These are phyloP conservation scores for Clepsis dumicolana DNA, from an alignment of 2,888 invertebrate species.

Conservation along the genomic window DNA sequence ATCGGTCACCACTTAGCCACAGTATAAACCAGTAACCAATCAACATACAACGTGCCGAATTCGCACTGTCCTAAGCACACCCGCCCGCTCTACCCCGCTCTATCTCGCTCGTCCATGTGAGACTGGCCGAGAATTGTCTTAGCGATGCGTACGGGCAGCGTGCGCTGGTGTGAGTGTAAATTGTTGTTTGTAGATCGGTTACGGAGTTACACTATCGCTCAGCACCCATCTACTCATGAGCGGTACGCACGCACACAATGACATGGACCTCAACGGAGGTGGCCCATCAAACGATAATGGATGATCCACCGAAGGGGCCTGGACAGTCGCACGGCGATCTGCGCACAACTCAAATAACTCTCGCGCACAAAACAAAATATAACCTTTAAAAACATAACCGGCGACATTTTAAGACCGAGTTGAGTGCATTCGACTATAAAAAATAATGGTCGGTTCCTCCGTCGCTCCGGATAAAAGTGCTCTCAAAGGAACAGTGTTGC, in stretches of 20 bases:
- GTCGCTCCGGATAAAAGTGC: conserved; percentile 51
- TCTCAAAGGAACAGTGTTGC: conserved; percentile 55
- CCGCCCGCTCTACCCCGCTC: background rate
- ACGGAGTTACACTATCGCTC: conserved; percentile 6
- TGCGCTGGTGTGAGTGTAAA: background rate
- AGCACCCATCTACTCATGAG: conserved; percentile 28
- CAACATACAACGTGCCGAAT: background rate
- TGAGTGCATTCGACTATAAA: conserved; percentile 65
- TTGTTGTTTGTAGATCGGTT: background rate
- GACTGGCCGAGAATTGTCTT: background rate
- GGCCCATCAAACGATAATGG: conserved; percentile 82
- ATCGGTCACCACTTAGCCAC: conserved; percentile 34
- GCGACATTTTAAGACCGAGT: conserved; percentile 33
- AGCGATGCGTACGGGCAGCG: background rate
- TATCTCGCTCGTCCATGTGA: background rate
- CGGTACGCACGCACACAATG: conserved; percentile 59
- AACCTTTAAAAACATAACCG: conserved; percentile 25
- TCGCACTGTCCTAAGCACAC: background rate
- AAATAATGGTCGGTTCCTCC: conserved; percentile 61
- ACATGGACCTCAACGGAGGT: conserved; percentile 78
- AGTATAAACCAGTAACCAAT: background rate
- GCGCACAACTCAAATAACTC: conserved; percentile 63
- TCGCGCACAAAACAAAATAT: conserved; percentile 36
- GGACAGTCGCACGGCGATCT: conserved; percentile 68
- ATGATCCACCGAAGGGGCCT: conserved; percentile 77